These are phyloP conservation scores for Hirtodrosophila duncani DNA, from an alignment of 2,888 invertebrate genomes.

Conservation along the genomic window DNA sequence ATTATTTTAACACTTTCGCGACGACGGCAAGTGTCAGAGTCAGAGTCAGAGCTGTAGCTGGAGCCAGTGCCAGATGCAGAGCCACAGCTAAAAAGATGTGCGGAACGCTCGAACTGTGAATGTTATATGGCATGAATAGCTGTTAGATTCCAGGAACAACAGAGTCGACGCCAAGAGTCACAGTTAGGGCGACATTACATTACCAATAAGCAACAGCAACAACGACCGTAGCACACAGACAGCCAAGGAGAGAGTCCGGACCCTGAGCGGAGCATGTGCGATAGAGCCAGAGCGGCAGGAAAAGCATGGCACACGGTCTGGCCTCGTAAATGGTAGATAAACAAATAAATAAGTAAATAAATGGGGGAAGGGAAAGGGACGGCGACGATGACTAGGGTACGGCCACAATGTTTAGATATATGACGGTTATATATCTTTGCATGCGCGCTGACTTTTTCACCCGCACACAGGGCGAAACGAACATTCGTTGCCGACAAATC, in stretches of 20 bases:
- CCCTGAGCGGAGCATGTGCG: slow-evolving; percentile 1
- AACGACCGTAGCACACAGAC: slow-evolving; percentile 50
- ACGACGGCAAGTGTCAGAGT: slow-evolving; percentile 37
- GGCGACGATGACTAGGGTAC: no score
- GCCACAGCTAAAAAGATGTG: no score
- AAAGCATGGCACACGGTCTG: slow-evolving; percentile 29
- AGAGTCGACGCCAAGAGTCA: slow-evolving; percentile 30
- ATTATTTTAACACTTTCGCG: slow-evolving; percentile 63
- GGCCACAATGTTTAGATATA: slow-evolving; percentile 50
- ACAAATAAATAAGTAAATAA: slow-evolving; percentile 60
- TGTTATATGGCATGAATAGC: slow-evolving; percentile 77
- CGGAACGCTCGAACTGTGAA: slow-evolving; percentile 72
- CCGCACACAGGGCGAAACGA: slow-evolving; percentile 13
- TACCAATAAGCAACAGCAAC: slow-evolving; percentile 48
- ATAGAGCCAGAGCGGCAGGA: slow-evolving; percentile 4
- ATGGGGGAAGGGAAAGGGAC: slow-evolving; percentile 15
- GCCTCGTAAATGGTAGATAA: slow-evolving; percentile 61
- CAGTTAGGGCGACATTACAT: slow-evolving; percentile 23
- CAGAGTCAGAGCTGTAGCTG: slow-evolving; percentile 41
- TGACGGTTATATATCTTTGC: slow-evolving; percentile 65
- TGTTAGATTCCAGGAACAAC: slow-evolving; percentile 76
- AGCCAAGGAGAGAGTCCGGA: slow-evolving; percentile 22
- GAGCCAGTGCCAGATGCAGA: no score
- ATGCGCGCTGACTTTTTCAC: slow-evolving; percentile 37
- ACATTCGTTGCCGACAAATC: slow-evolving; percentile 24